These are phyloP conservation scores for Urocolius indicus DNA, from an alignment of 2,113 vertebrate species.

Conservation along the genomic window DNA sequence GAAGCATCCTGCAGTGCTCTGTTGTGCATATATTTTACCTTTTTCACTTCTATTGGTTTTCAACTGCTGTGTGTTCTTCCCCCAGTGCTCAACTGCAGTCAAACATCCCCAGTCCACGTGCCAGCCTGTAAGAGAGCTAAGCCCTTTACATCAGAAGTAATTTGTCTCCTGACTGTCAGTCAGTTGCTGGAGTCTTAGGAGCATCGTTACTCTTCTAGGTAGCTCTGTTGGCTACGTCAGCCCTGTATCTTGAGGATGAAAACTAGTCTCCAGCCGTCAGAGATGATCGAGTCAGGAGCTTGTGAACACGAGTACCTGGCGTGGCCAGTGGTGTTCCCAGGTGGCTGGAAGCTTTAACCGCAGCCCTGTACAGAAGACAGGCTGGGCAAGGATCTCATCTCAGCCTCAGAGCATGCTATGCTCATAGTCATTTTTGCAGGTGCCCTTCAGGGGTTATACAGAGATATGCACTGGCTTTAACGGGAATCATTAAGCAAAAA, in stretches of 20 bases:
- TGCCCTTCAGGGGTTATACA: not conserved
- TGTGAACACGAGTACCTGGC: accelerated
- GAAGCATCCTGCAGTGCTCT: not conserved
- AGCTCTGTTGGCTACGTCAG: not conserved
- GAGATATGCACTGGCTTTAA: not conserved
- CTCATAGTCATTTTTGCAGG: not conserved
- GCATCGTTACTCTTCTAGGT: not conserved
- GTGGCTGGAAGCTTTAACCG: not conserved
- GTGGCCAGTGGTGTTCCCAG: not conserved
- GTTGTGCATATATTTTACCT: not conserved
- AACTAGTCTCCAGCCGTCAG: not conserved
- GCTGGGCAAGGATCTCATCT: not conserved
- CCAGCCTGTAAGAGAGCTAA: not conserved
- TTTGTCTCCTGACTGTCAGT: not conserved
- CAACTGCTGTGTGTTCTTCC: not conserved
- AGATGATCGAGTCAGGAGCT: not conserved
- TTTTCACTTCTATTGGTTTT: not conserved
- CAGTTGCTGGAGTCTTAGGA: not conserved
- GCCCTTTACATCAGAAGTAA: not conserved
- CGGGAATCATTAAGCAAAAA: slow-evolving; percentile 26
- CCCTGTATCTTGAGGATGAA: not conserved
- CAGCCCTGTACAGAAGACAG: not conserved
- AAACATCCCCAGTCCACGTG: not conserved
- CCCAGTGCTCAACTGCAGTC: accelerated
- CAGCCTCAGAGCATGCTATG: not conserved